A percentile compares a stretch with the other conserved stretches of the same genome.
These are phyloP conservation scores for Philopotamus ludificatus DNA, from an alignment of 1,140 invertebrate species.

Conservation along the genomic window DNA sequence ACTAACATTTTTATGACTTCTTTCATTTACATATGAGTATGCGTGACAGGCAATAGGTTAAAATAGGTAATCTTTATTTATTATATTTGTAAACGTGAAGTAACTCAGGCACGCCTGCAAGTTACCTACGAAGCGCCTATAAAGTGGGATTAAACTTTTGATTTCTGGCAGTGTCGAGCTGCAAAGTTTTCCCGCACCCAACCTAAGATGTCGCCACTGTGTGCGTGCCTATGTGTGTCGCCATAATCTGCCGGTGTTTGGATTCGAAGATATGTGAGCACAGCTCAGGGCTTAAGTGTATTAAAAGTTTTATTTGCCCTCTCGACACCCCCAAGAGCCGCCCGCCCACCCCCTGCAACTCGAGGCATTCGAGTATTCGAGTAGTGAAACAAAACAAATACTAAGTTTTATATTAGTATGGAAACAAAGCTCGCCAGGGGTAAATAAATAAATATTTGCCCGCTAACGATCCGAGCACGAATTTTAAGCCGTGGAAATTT, in stretches of 20 bases:
- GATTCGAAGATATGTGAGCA: constrained; percentile 18
- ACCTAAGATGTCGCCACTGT: background rate
- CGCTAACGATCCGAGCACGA: background rate
- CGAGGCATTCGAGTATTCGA: constrained; percentile 20
- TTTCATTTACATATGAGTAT: too few relatives aligned
- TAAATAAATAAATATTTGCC: constrained; percentile 16
- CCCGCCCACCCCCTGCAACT: too few relatives aligned
- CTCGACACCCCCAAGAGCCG: constrained; percentile 15
- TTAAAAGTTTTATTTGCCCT: constrained; percentile 31
- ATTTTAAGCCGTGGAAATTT: too few relatives aligned
- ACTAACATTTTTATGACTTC: too few relatives aligned
- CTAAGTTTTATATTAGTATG: constrained; percentile 25
- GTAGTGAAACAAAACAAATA: constrained; percentile 29
- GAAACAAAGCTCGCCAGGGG: constrained; percentile 21
- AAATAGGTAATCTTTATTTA: too few relatives aligned
- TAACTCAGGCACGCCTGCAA: constrained; percentile 21
- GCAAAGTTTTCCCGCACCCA: background rate
- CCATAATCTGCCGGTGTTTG: constrained; percentile 4
- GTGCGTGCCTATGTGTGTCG: background rate
- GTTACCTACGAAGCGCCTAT: constrained; percentile 23
- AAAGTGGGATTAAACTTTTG: constrained; percentile 32
- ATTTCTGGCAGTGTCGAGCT: constrained; percentile 10
- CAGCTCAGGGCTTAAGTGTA: constrained; percentile 26
- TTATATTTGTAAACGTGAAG: too few relatives aligned
- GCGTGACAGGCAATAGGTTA: too few relatives aligned